Percentiles rank a stretch among this genome's conserved stretches.
These are phyloP conservation scores for Tanypteryx hageni DNA, from an alignment of 2,888 invertebrate species.

Conservation along the genomic window DNA sequence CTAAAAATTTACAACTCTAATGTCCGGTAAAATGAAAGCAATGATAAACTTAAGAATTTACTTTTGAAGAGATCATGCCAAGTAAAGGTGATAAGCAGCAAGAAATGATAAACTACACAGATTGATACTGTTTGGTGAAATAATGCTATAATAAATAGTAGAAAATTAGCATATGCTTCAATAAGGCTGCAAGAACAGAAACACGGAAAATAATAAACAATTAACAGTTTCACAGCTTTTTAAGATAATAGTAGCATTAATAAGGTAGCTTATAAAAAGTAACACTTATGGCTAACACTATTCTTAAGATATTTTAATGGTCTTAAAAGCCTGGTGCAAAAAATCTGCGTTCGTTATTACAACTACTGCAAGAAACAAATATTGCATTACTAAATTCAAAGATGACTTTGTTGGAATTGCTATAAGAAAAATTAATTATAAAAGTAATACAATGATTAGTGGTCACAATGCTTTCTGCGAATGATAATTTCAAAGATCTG, in stretches of 20 bases:
- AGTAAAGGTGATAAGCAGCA: too few species aligned
- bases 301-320: background rate
- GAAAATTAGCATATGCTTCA: too few species aligned
- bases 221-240: background rate
- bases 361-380: background rate
- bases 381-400: background rate
- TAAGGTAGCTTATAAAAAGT: background rate
- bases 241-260: background rate
- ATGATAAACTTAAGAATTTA: too few species aligned
- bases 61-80: too few species aligned
- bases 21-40: too few species aligned
- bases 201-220: too few species aligned
- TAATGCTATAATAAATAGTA: too few species aligned
- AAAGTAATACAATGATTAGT: background rate
- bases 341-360: background rate
- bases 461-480: background rate
- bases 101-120: too few species aligned
- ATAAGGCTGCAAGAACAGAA: too few species aligned
- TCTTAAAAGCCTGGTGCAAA: background rate
- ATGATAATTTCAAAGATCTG: background rate
- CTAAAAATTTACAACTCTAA: too few species aligned
- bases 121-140: too few species aligned
- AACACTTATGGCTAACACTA: background rate
- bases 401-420: background rate
- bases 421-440: background rate